These are phyloP conservation scores for Ctenomys sociabilis DNA, from an alignment of 2,113 vertebrate genomes.

Conservation along the genomic window DNA sequence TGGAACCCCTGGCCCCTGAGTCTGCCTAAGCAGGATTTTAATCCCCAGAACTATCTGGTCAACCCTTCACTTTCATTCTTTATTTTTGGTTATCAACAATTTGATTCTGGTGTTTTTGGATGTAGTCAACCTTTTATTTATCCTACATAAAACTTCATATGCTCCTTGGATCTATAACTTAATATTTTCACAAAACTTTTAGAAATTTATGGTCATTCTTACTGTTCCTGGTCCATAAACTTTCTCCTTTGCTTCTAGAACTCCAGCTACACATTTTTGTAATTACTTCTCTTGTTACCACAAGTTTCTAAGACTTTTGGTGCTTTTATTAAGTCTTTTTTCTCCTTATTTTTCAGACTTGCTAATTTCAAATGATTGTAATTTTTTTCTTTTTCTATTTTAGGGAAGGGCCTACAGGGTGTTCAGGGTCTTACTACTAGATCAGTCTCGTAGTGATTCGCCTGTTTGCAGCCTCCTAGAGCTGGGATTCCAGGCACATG, in stretches of 20 bases:
- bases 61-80: not conserved
- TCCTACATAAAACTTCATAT: not conserved
- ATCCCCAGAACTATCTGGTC: too few relatives aligned
- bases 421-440: too few relatives aligned
- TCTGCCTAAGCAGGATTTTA: too few relatives aligned
- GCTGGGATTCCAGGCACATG: too few relatives aligned
- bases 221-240: not conserved
- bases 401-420: too few relatives aligned
- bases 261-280: not conserved
- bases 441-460: too few relatives aligned
- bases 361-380: constrained; percentile 25
- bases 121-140: not conserved
- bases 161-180: not conserved
- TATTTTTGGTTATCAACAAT: not conserved
- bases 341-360: not conserved
- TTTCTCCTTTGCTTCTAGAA: not conserved
- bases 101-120: not conserved
- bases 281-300: not conserved
- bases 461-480: too few relatives aligned
- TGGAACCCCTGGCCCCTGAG: too few relatives aligned
- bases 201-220: not conserved
- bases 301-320: not conserved
- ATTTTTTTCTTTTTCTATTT: too few relatives aligned
- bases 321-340: not conserved
- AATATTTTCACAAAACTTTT: constrained; percentile 12